Conservation (phyloP, 1,140 invertebrate genomes). For the Saccostrea glomerata region DNA sequence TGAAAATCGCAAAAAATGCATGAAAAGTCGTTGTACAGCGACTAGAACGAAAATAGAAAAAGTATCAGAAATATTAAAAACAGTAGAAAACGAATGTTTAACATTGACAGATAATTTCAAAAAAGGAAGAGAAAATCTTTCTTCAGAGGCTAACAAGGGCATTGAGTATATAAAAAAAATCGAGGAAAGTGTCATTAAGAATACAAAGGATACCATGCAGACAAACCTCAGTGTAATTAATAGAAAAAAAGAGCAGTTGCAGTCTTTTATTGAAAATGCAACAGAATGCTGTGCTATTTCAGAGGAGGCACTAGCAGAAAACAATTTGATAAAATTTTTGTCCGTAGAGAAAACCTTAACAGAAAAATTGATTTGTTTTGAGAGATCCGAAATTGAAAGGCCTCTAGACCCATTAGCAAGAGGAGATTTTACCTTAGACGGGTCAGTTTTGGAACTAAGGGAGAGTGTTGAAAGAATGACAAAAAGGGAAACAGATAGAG, state of each 20-base stretch:
- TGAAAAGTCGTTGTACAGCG: not conserved
- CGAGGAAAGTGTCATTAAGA: not conserved
- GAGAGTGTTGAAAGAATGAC: too few relatives aligned
- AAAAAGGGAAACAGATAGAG: too few relatives aligned
- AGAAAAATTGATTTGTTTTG: not conserved
- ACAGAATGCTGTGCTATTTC: slow-evolving; percentile 3
- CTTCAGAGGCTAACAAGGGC: too few relatives aligned
- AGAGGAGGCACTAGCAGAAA: not conserved
- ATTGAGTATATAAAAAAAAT: not conserved
- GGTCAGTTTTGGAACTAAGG: too few relatives aligned
- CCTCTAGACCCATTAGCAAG: not conserved
- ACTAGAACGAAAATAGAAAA: too few relatives aligned
- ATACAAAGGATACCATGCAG: not conserved
- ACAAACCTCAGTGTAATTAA: not conserved
- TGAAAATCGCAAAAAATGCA: not conserved
- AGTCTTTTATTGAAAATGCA: not conserved
- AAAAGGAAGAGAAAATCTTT: too few relatives aligned
- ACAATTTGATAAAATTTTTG: not conserved
- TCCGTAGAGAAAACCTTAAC: not conserved
- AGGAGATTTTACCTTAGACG: too few relatives aligned
- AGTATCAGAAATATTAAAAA: too few relatives aligned
- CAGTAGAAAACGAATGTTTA: too few relatives aligned
- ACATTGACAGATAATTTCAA: too few relatives aligned
- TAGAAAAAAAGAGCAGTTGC: not conserved
- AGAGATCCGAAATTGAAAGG: not conserved